Evolutionary conservation across 1,140 invertebrate genomes (phyloP), one percentile per base, ranked within the genome.

Genomic region (Drosophila triauraria): DNA sequence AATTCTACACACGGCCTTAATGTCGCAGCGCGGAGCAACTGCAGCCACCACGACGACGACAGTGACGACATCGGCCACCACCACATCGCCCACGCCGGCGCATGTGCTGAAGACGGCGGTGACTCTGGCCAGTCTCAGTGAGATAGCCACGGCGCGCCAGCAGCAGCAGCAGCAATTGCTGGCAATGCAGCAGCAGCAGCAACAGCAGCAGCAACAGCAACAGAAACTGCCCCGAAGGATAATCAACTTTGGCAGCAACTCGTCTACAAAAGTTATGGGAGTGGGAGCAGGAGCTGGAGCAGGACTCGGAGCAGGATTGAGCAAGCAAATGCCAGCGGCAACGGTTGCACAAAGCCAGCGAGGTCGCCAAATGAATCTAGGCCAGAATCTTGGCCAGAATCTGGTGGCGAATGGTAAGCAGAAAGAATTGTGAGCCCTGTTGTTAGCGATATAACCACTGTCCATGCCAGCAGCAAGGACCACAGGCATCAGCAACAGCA

Each of bases 81-180:
- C 71, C 59, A 63, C 78, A 68, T 71, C 86, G 47, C 79, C 91
- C 13, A 82, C 88, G 48, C 85, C 91, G 42, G 82, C 88, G 32
- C 90, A 92, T 74, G 82, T 92, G 35, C 68, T 92, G 1, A 92
- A 92, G 59, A 91, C 91, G 51, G 91, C 91, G 30, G 91, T 92
- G 48, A 92, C 91, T 54, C 74, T 92, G 68, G 91, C 91, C 65
- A 92, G 64, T 48, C 62, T 92, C 58, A 88, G 91, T 72, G 91
- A 92, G 63, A 92, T 92, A 58, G 84, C 91, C 47, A 80, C 91
- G 35, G 91, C 81, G 15, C 86, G 75, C n/a, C 83, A 86, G 57
- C 83, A 87, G 44, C 78, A 86, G 56, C 75, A 79, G 57, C 69
- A 87, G 25, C 69, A 80, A 44, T 43, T 78, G 57, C 72, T 72